Percentiles rank a stretch among this genome's conserved stretches.
These are phyloP conservation scores for Microvelia longipes DNA, from an alignment of 1,140 invertebrate species.

Conservation along the genomic window DNA sequence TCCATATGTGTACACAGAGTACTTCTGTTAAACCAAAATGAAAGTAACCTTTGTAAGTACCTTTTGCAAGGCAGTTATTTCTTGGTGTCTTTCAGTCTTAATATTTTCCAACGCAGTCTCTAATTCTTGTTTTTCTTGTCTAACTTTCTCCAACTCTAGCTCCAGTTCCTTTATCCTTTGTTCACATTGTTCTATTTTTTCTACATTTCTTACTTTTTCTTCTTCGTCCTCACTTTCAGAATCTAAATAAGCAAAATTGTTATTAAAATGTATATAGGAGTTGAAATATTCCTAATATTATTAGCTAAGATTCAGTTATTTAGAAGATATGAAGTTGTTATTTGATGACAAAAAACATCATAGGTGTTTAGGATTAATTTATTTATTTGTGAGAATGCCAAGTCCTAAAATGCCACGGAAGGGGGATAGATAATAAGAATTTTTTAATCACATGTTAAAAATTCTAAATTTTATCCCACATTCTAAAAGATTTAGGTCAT, in stretches of 20 bases:
- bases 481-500: too few relatives aligned
- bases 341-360: neutral
- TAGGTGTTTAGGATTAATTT: too few relatives aligned
- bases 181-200: conserved; percentile 8
- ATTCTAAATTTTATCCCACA: too few relatives aligned
- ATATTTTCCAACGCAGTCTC: conserved; percentile 17
- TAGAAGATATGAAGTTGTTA: neutral
- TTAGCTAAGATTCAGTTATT: conserved; percentile 1
- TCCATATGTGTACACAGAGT: too few relatives aligned
- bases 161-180: conserved; percentile 32
- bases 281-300: too few relatives aligned
- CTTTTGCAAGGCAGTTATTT: conserved; percentile 35
- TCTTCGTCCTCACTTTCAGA: neutral
- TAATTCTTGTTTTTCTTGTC: conserved; percentile 29
- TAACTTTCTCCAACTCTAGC: conserved; percentile 32
- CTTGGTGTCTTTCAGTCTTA: conserved; percentile 31
- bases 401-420: too few relatives aligned
- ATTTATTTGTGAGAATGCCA: too few relatives aligned
- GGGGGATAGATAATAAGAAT: too few relatives aligned
- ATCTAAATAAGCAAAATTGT: neutral
- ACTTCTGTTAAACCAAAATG: too few relatives aligned
- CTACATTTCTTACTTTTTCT: neutral
- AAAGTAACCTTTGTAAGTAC: too few relatives aligned
- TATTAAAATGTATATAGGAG: too few relatives aligned
- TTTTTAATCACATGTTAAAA: too few relatives aligned